Evolutionary conservation across 2,113 vertebrate genomes (phyloP).

Genomic region (Heterocephalus glaber): DNA sequence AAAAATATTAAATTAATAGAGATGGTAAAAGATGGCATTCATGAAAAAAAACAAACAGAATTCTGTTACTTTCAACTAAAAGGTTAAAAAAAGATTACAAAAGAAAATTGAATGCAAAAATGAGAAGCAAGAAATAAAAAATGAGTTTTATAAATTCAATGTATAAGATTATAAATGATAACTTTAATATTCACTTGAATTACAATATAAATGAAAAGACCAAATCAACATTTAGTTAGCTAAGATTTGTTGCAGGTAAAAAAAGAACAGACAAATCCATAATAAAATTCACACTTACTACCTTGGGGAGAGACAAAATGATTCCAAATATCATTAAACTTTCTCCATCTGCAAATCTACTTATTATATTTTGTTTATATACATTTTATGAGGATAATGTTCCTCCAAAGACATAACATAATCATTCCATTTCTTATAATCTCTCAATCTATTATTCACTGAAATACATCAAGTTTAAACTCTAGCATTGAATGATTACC

Average conservation of each 20-base stretch:
- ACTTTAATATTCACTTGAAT: constrained; percentile 58
- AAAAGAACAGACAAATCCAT: constrained; percentile 53
- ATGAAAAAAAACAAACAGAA: neutral
- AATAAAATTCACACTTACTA: constrained; percentile 32
- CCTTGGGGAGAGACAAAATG: constrained; percentile 7
- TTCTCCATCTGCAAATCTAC: neutral
- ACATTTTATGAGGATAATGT: neutral
- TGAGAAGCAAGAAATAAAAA: neutral
- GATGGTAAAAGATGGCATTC: neutral
- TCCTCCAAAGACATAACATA: neutral
- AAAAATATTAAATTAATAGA: neutral
- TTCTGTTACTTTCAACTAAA: neutral
- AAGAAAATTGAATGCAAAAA: constrained; percentile 14
- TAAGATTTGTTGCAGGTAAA: constrained; percentile 44
- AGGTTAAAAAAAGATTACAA: neutral
- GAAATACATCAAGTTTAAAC: neutral
- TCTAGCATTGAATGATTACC: neutral
- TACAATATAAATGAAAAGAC: constrained; percentile 58
- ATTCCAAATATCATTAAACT: constrained; percentile 58
- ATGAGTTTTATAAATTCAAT: constrained; percentile 31
- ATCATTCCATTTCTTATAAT: neutral
- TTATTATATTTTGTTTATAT: constrained; percentile 49
- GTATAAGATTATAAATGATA: constrained; percentile 35
- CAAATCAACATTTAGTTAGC: constrained; percentile 35
- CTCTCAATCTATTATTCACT: neutral